These are phyloP conservation scores for Sprattus sprattus DNA, from an alignment of 2,113 vertebrate species.

Conservation along the genomic window DNA sequence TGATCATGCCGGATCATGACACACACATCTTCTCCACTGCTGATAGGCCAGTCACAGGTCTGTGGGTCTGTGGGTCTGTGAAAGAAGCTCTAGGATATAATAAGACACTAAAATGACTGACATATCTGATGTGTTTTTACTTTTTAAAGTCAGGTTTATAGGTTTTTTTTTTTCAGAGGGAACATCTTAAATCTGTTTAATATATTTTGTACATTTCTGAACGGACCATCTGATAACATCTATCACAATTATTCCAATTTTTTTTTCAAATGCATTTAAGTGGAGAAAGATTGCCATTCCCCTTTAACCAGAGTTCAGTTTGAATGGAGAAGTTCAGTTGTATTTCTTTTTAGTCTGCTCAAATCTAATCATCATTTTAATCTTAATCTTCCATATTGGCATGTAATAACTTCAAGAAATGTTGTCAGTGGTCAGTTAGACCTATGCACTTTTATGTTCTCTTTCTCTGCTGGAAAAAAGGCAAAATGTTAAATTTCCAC, in stretches of 20 bases:
- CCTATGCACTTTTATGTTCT: slow-evolving; percentile 13
- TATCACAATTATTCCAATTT: neutral
- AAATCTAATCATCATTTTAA: slow-evolving; percentile 1
- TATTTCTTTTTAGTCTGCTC: neutral
- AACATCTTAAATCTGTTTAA: neutral
- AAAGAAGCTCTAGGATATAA: neutral
- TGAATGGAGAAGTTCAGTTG: neutral
- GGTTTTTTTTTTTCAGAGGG: neutral
- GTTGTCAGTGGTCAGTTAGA: neutral
- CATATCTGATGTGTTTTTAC: neutral
- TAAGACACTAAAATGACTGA: neutral
- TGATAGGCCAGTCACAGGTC: neutral
- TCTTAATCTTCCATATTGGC: neutral
- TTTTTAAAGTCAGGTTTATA: neutral
- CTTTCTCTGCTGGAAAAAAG: slow-evolving; percentile 7
- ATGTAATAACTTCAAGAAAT: neutral
- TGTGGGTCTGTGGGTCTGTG: neutral
- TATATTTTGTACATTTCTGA: neutral
- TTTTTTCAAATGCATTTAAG: neutral
- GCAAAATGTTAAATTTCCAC: neutral
- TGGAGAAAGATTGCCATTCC: neutral
- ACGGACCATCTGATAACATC: neutral
- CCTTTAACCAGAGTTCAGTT: neutral
- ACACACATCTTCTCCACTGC: neutral
- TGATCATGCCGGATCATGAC: neutral